A percentile compares a stretch with the other conserved stretches of the same genome.
Conservation (phyloP, 1,140 invertebrate genomes). For the Zaprionus taronus region DNA sequence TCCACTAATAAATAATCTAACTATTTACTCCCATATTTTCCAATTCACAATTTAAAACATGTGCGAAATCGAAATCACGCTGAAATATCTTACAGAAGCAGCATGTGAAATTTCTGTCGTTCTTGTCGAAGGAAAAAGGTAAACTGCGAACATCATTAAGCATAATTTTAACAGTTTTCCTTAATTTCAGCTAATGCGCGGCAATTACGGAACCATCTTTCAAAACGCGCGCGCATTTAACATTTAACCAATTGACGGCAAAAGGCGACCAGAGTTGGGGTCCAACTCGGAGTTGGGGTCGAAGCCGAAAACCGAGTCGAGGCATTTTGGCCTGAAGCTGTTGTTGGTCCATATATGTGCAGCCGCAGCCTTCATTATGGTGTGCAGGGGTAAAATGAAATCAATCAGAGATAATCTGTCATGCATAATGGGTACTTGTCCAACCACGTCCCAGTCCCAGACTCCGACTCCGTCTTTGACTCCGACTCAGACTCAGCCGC, state of each 20-base stretch:
- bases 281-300: slow-evolving; percentile 9
- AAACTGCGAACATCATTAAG: slow-evolving; percentile 66
- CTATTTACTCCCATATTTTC: no score
- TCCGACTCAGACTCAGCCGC: slow-evolving; percentile 7
- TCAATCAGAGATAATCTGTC: slow-evolving; percentile 82
- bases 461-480: slow-evolving; percentile 9
- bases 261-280: slow-evolving; percentile 42
- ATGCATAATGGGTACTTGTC: slow-evolving; percentile 76
- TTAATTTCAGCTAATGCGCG: slow-evolving; percentile 76
- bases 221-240: slow-evolving; percentile 39
- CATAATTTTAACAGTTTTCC: slow-evolving; percentile 79
- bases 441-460: slow-evolving; percentile 35
- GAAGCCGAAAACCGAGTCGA: slow-evolving; percentile 18
- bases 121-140: slow-evolving; percentile 27
- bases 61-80: not conserved
- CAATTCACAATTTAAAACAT: not conserved
- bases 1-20: no score
- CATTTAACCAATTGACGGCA: slow-evolving; percentile 75
- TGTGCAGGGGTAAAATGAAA: slow-evolving; percentile 74
- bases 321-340: slow-evolving; percentile 68
- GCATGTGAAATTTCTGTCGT: slow-evolving; percentile 40
- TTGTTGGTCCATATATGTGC: slow-evolving; percentile 46
- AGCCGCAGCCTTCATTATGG: slow-evolving; percentile 66
- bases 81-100: not conserved
- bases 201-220: slow-evolving; percentile 74